Percentiles rank a stretch among this genome's conserved stretches.
phyloP scores from a whole-genome alignment of 2,113 vertebrate species.

The Oncorhynchus gorbuscha region DNA sequence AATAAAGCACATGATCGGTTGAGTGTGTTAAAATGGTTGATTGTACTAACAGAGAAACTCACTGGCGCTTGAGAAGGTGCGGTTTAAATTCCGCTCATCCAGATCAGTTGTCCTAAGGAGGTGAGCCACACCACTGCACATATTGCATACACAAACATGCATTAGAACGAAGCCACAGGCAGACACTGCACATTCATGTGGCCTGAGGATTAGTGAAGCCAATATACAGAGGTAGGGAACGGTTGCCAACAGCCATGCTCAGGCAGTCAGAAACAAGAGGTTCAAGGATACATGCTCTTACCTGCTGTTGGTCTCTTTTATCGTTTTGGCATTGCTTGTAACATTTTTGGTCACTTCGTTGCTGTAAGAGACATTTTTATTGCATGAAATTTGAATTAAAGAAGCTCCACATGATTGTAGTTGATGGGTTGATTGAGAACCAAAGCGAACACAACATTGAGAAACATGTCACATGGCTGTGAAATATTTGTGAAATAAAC shows the following conservation, averaged over 20 bases:
- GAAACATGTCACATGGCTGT: background rate
- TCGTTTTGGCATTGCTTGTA: slow-evolving; percentile 12
- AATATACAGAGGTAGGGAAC: background rate
- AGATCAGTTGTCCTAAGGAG: slow-evolving; percentile 40
- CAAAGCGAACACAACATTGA: background rate
- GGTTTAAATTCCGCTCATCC: slow-evolving; percentile 36
- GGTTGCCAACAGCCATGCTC: background rate
- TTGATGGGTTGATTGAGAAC: background rate
- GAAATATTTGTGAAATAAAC: background rate
- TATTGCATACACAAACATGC: slow-evolving; percentile 10
- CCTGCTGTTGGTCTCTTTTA: slow-evolving; percentile 45
- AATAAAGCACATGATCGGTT: background rate
- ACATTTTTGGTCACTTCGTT: slow-evolving; percentile 5
- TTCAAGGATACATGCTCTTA: slow-evolving; percentile 7
- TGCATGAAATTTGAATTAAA: background rate
- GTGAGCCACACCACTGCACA: slow-evolving; percentile 68
- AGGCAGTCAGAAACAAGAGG: background rate
- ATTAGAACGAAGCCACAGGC: slow-evolving; percentile 22
- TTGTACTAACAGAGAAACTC: slow-evolving; percentile 54
- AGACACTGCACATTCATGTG: slow-evolving; percentile 17
- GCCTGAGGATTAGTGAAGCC: background rate
- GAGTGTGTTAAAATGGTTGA: background rate
- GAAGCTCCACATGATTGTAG: background rate
- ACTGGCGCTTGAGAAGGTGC: slow-evolving; percentile 58
- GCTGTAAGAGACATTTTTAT: slow-evolving; percentile 13